Evolutionary conservation across 2,797 vertebrate genomes (phyloP).

Genomic region (Helicolenus hilgendorfi): DNA sequence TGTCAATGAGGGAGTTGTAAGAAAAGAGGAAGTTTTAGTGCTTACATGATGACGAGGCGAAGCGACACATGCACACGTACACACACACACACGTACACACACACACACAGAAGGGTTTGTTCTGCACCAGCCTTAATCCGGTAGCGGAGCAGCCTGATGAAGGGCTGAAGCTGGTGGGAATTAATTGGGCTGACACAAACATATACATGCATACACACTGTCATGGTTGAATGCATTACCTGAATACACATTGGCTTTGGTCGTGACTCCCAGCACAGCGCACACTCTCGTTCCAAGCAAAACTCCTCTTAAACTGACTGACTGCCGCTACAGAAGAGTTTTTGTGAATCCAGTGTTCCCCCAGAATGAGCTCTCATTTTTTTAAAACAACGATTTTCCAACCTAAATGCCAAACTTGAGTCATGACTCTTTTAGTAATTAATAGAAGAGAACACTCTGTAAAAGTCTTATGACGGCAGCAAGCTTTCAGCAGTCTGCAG

Average conservation of each 20-base stretch:
- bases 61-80: constrained; percentile 9
- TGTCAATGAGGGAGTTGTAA: constrained; percentile 48
- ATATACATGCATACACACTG: not conserved
- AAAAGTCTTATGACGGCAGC: not conserved
- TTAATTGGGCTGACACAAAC: constrained; percentile 37
- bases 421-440: constrained; percentile 18
- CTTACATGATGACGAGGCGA: not conserved
- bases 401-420: not conserved
- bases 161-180: constrained; percentile 35
- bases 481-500: constrained; percentile 1
- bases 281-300: constrained; percentile 20
- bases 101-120: constrained; percentile 33
- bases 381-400: not conserved
- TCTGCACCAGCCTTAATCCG: not conserved
- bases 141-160: constrained; percentile 17
- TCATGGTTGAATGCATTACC: constrained; percentile 34
- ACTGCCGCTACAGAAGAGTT: not conserved
- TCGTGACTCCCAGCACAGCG: not conserved
- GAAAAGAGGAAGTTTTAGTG: constrained; percentile 38
- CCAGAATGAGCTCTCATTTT: not conserved
- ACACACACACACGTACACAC: not conserved
- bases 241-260: constrained; percentile 39
- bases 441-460: constrained; percentile 10
- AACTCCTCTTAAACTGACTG: constrained; percentile 20
- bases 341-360: constrained; percentile 7